Evolutionary conservation across 2,113 vertebrate genomes (phyloP), one percentile per base, ranked within the genome.

Genomic region (Nicator chloris): DNA sequence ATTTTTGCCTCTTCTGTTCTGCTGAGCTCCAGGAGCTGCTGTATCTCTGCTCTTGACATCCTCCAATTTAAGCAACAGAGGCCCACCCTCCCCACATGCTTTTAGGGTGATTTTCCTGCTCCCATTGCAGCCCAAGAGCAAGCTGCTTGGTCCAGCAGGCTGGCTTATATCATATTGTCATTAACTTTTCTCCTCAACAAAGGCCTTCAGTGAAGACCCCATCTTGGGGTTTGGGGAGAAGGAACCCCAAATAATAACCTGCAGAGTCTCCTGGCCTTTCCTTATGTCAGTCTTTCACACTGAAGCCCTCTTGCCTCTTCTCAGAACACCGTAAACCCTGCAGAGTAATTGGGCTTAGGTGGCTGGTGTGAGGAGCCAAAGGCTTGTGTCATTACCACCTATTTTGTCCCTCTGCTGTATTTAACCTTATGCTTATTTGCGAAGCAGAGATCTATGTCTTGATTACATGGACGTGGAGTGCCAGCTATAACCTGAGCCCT

Each of bases 331-430:
- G 49, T 11, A 56, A 33, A 15, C 28, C 27, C 23, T 71, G 35
- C 8, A 39, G 68, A 92, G 42, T n/a, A 59, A 42, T 15, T 0
- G 0, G 26, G 16, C 22, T 69, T 57, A 21, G 59, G 27, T 39
- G 39, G 14, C 39, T 81, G 64, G 47, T 12, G 0, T 2, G 13
- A 71, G 27, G 75, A 93, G 45, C 24, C 37, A 39, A 83, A 92
- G 75, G 12, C 23, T n/a, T 15, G 15, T 49, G 53, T 7, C 24
- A 15, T 66, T 49, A 16, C 39, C 30, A 47, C 65, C 23, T 64
- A 2, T 49, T 86, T 78, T 64, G 28, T 30, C 76, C 31, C 40
- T 57, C 49, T 73, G 45, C 33, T 89, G 35, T 82, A 84, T 79
- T 94, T 91, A 88, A 79, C 65, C 40, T 69, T 65, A 72, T 2